Conservation (phyloP, 1,140 invertebrate genomes). For the Pollicipes pollicipes region DNA sequence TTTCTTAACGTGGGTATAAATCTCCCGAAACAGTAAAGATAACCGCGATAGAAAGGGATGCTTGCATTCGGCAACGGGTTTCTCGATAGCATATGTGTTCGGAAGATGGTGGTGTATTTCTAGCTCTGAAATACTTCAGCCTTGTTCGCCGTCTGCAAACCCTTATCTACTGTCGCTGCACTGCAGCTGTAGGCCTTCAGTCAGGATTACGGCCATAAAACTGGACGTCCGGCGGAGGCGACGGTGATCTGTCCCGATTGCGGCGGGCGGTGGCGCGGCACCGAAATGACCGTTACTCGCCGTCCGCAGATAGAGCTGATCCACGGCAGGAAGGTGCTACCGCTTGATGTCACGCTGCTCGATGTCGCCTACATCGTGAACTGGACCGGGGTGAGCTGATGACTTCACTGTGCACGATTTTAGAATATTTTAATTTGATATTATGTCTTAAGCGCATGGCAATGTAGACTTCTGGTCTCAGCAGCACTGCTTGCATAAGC, state of each 20-base stretch:
- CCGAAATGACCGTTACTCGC: too few relatives aligned
- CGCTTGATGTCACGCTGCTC: neutral
- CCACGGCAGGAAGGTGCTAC: neutral
- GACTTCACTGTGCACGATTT: too few relatives aligned
- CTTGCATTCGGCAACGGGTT: too few relatives aligned
- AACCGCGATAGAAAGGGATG: too few relatives aligned
- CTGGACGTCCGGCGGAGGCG: neutral
- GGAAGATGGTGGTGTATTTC: neutral
- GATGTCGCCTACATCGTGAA: neutral
- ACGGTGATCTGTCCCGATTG: neutral
- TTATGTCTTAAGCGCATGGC: too few relatives aligned
- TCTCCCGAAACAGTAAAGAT: too few relatives aligned
- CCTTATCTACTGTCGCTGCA: neutral
- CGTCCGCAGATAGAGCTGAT: neutral
- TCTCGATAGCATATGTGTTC: too few relatives aligned
- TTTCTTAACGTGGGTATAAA: too few relatives aligned
- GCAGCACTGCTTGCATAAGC: neutral
- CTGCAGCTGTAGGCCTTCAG: neutral
- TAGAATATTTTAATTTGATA: too few relatives aligned
- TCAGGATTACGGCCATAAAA: neutral
- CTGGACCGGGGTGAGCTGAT: neutral
- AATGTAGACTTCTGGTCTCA: too few relatives aligned
- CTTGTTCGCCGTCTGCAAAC: neutral
- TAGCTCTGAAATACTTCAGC: neutral
- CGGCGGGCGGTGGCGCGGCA: too few relatives aligned